phyloP scores from a whole-genome alignment of 2,888 invertebrate genomes.

The Gryllus longicercus region DNA sequence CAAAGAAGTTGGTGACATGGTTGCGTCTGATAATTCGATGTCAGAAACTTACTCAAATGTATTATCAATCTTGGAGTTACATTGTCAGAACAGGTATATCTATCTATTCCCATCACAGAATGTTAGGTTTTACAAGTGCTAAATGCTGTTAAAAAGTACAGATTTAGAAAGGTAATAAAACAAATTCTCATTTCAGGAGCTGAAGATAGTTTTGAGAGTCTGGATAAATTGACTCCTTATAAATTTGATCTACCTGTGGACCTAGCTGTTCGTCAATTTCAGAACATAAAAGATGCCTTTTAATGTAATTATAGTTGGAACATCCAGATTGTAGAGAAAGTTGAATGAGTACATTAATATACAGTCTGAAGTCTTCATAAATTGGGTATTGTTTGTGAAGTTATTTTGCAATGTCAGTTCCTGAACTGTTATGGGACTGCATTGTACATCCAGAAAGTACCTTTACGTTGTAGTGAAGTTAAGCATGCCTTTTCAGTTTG shows the following conservation, averaged over 20 bases:
- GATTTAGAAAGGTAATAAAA: not conserved
- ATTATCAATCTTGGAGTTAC: constrained; percentile 91
- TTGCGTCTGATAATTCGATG: constrained; percentile 88
- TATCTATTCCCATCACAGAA: not conserved
- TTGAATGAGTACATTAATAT: no score
- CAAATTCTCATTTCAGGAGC: constrained; percentile 63
- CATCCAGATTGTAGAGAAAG: no score
- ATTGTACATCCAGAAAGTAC: no score
- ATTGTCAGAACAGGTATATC: constrained; percentile 79
- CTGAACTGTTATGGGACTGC: no score
- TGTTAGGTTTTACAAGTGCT: constrained; percentile 29
- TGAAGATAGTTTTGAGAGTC: constrained; percentile 86
- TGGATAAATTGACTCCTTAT: constrained; percentile 79
- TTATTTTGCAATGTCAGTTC: no score
- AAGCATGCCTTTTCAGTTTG: no score
- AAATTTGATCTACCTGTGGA: constrained; percentile 95
- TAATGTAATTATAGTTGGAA: constrained; percentile 47
- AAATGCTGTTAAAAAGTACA: not conserved
- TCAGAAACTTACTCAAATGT: constrained; percentile 70
- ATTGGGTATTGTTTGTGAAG: no score
- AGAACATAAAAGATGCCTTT: constrained; percentile 96
- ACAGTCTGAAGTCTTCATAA: no score
- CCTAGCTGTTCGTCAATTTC: constrained; percentile 92
- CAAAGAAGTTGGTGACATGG: constrained; percentile 91
- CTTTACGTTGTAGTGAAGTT: no score